These are phyloP conservation scores for Eilema sororculum DNA, from an alignment of 2,888 invertebrate genomes.

Conservation along the genomic window DNA sequence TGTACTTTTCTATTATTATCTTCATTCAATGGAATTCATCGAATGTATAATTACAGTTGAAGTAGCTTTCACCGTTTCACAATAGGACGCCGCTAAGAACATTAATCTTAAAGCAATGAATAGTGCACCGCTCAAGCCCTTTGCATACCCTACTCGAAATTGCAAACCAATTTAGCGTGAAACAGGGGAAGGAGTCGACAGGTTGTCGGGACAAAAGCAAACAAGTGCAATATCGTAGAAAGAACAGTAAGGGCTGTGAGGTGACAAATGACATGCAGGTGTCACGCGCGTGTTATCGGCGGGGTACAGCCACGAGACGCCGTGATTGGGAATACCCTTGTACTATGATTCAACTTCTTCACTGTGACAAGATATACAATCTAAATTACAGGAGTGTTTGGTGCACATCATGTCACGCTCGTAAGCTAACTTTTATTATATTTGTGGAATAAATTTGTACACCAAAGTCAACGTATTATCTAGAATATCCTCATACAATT, in stretches of 20 bases:
- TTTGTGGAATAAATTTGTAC: background rate
- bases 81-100: slow-evolving; percentile 50
- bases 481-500: no score
- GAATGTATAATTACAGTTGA: slow-evolving; percentile 45
- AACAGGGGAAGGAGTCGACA: slow-evolving; percentile 62
- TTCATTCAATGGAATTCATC: slow-evolving; percentile 38
- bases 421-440: background rate
- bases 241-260: slow-evolving; percentile 66
- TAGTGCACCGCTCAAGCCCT: slow-evolving; percentile 49
- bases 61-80: slow-evolving; percentile 45
- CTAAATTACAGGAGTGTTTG: background rate
- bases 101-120: slow-evolving; percentile 55
- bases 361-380: background rate
- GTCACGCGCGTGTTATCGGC: slow-evolving; percentile 69
- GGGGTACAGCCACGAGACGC: slow-evolving; percentile 55
- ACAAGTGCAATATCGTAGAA: slow-evolving; percentile 68
- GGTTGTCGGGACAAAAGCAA: slow-evolving; percentile 64
- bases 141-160: slow-evolving; percentile 62
- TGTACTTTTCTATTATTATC: slow-evolving; percentile 36
- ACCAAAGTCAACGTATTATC: background rate
- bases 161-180: slow-evolving; percentile 70
- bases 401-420: background rate
- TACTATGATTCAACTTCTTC: slow-evolving; percentile 41
- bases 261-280: slow-evolving; percentile 84
- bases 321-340: slow-evolving; percentile 47